Percentiles rank a stretch among this genome's conserved stretches.
phyloP scores from a whole-genome alignment of 2,888 invertebrate species.

The Euzetes globulus region DNA sequence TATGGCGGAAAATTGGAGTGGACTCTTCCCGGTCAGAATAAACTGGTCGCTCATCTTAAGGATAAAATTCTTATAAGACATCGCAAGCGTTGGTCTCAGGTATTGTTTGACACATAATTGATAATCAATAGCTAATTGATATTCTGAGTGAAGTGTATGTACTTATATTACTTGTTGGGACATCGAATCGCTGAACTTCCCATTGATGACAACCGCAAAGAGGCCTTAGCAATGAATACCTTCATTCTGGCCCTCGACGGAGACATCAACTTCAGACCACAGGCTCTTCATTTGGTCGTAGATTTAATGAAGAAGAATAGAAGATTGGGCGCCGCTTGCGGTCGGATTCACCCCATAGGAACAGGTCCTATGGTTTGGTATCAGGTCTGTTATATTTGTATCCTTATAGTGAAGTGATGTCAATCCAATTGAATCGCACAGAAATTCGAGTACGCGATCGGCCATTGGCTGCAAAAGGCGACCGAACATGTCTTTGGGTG shows the following conservation, averaged over 20 bases:
- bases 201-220: conserved; percentile 36
- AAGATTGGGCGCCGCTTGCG: conserved; percentile 74
- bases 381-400: conserved; percentile 45
- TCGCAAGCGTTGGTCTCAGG: conserved; percentile 88
- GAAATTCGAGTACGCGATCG: conserved; percentile 81
- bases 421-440: conserved; percentile 46
- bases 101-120: conserved; percentile 43
- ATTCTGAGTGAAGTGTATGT: conserved; percentile 57
- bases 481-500: conserved; percentile 83
- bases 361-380: conserved; percentile 76
- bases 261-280: conserved; percentile 78
- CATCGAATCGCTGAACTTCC: conserved; percentile 59
- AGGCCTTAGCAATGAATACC: conserved; percentile 54
- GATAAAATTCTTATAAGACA: conserved; percentile 79
- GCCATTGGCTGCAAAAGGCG: conserved; percentile 87
- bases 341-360: conserved; percentile 80
- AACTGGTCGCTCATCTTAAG: conserved; percentile 76
- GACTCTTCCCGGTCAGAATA: conserved; percentile 74
- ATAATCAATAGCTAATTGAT: not conserved
- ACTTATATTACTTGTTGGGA: conserved; percentile 84
- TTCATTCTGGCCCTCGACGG: conserved; percentile 76
- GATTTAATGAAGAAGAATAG: conserved; percentile 76
- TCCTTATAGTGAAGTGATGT: too few species aligned
- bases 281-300: conserved; percentile 67
- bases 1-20: conserved; percentile 78